Base-by-base conservation (phyloP, 35 echinoderm and acorn worm species). In the Lytechinus pictus region DNA sequence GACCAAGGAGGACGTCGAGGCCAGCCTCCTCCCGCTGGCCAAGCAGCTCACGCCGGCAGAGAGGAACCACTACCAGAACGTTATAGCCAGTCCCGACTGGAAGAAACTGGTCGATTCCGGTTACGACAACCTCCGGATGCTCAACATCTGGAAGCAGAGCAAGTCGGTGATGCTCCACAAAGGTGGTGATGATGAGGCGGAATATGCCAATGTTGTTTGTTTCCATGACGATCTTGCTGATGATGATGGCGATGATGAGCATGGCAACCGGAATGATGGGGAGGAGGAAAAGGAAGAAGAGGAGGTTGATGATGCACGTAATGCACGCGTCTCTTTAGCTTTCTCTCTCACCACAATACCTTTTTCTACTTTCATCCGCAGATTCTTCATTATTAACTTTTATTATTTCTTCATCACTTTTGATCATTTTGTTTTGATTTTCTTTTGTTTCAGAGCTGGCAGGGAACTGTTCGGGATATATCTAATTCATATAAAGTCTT, bases 81-180 rank as follows among this genome's bases (percentile, higher is more conserved):
- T 94, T 28, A 96, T 94, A 52, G 94, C 87, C 58, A 94, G 93
- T 53, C 97, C 95, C 0, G 97, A 97, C 87, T 96, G 95, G 97
- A 94, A 94, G 89, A 94, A 90, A n/a, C 92, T 97, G 44, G 86
- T 97, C 8, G 97, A 97, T 16, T 94, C 97, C 14, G 97, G 97
- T 21, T 97, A 97, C 56, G 97, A 97, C 94, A 97, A 97, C 92
- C 94, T 97, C 55, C 56, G 97, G 71, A 91, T 96, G 27, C 92
- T 57, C 54, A 93, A 93, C n/a, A 79, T 87, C 14, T 94, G 91
- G 86, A 96, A 95, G 57, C 95, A 87, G 95, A 97, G 95, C 94
- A 94, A 93, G 54, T 93, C 92, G 54, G 92, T 93, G 92, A 27
- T 93, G 52, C 53, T 93, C 29, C 92, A 93, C 21, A 93, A 93